Base-by-base conservation (phyloP, 2,113 vertebrate species). In the Hyla sarda region DNA sequence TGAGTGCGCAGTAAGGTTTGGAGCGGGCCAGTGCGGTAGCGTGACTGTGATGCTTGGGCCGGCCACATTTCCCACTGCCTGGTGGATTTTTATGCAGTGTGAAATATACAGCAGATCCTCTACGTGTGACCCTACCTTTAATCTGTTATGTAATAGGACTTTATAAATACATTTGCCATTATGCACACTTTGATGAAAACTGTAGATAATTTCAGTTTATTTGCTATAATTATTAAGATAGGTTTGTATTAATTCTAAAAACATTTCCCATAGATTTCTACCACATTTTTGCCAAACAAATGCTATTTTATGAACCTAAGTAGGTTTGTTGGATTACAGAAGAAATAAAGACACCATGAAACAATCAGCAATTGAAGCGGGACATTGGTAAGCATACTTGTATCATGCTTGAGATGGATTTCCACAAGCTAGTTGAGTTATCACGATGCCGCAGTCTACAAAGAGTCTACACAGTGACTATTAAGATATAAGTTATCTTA, bases 401-500 rank as follows among this genome's bases (percentile, higher is more conserved):
- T 80, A 80, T 80, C 76, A 86, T 71, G 50, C 47, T 56, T 37
- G 37, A 79, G 54, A 82, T 87, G 78, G 82, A 87, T 87, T 87
- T 82, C 85, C 23, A 74, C 67, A 73, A 74, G 85, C 75, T 21
- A 82, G 67, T 60, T 45, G n/a, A 82, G 67, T 74, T 87, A 87
- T 82, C 69, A 60, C 67, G 34, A 69, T 78, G 48, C 75, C 25
- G 75, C 48, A 11, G 28, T 85, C 75, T 82, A 74, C 45, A 32
- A 87, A 48, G 67, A 82, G 54, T 72, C 85, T 82, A 74, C 54
- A 82, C 67, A 74, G 85, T 87, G 78, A 74, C 85, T 87, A 87
- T 87, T 82, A 87, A 87, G 85, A 87, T 87, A 87, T 87, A 86
- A 41, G 77, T 82, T 87, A 81, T 62, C 65, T 81, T 87, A 87